Conservation (phyloP, 2,888 invertebrate genomes). For the Brassicogethes aeneus region DNA sequence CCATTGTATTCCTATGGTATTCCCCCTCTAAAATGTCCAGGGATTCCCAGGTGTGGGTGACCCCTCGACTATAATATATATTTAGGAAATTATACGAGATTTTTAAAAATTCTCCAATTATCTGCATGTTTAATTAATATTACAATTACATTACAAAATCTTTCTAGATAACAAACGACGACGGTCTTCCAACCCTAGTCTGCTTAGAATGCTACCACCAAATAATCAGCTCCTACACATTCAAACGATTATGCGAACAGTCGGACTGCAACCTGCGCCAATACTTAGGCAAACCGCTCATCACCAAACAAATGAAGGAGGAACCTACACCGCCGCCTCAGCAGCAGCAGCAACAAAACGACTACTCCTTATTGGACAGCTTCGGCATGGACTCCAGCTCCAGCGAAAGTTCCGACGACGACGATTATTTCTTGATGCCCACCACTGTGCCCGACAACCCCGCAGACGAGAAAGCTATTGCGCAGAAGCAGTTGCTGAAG, state of each 20-base stretch:
- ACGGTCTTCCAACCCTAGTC: constrained; percentile 41
- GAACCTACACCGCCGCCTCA: constrained; percentile 16
- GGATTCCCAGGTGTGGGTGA: too few relatives aligned
- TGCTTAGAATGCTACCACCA: constrained; percentile 43
- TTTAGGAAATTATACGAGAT: too few relatives aligned
- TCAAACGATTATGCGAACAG: constrained; percentile 43
- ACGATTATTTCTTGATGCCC: constrained; percentile 29
- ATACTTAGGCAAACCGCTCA: constrained; percentile 36
- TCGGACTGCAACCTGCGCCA: constrained; percentile 40
- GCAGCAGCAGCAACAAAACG: constrained; percentile 17
- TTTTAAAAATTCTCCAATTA: too few relatives aligned
- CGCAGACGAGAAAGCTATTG: constrained; percentile 36
- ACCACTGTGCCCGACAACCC: constrained; percentile 25
- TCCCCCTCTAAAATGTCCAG: too few relatives aligned
- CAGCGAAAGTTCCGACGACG: constrained; percentile 33
- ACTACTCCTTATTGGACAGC: constrained; percentile 29
- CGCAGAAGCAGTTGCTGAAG: constrained; percentile 38
- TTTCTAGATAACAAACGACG: constrained; percentile 37
- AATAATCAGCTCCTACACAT: constrained; percentile 41
- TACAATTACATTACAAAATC: too few relatives aligned
- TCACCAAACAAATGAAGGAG: constrained; percentile 26
- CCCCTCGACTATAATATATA: too few relatives aligned
- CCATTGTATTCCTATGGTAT: too few relatives aligned
- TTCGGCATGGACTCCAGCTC: constrained; percentile 36
- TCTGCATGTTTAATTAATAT: too few relatives aligned